phyloP scores from a whole-genome alignment of 2,113 vertebrate species.

The Pachycephala philippinensis region DNA sequence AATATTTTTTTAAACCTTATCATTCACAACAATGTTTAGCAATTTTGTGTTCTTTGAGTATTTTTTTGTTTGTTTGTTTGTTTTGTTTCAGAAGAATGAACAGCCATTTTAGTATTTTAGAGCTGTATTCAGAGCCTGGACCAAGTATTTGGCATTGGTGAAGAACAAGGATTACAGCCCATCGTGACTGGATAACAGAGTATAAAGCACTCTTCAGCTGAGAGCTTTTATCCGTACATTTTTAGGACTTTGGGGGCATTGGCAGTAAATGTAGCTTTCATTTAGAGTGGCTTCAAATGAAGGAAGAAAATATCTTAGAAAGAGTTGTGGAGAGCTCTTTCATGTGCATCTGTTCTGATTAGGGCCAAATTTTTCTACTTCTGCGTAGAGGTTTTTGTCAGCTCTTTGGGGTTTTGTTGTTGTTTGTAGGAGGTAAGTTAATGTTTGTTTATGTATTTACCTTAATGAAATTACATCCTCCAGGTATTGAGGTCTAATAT shows the following conservation, averaged over 20 bases:
- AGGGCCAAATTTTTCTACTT: not conserved
- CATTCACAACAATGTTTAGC: fast-evolving
- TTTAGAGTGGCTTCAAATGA: not conserved
- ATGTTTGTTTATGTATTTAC: not conserved
- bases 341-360: not conserved
- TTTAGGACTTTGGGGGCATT: not conserved
- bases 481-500: not conserved
- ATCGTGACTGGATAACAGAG: not conserved
- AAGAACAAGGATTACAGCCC: not conserved
- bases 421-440: not conserved
- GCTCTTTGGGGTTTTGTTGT: not conserved
- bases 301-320: not conserved
- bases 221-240: not conserved
- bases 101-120: not conserved
- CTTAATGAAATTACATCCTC: not conserved
- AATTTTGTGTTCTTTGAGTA: not conserved
- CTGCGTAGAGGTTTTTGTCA: fast-evolving
- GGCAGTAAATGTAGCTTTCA: not conserved
- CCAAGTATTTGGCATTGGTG: not conserved
- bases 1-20: not conserved
- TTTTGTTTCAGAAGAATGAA: not conserved
- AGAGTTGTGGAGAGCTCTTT: not conserved
- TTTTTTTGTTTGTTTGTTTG: not conserved
- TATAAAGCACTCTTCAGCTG: not conserved
- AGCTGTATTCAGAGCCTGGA: not conserved